These are phyloP conservation scores for Baccha elongata DNA, from an alignment of 2,888 invertebrate genomes.

Conservation along the genomic window DNA sequence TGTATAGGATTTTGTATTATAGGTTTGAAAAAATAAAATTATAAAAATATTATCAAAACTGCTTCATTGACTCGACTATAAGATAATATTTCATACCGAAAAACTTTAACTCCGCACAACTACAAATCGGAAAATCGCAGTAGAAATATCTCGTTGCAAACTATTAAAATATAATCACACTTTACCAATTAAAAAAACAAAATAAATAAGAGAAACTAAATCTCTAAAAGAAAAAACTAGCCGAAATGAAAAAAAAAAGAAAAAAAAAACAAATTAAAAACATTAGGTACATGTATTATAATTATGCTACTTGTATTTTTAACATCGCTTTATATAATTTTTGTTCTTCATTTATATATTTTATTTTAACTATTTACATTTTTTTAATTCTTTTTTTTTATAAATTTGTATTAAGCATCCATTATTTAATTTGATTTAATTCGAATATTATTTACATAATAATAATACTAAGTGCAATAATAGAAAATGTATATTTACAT, in stretches of 20 bases:
- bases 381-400: conserved; percentile 12
- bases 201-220: background rate
- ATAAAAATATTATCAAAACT: too few relatives aligned
- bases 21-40: too few relatives aligned
- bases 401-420: too few relatives aligned
- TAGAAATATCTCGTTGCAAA: too few relatives aligned
- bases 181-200: background rate
- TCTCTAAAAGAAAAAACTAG: background rate
- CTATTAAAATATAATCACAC: too few relatives aligned
- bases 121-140: too few relatives aligned
- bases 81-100: too few relatives aligned
- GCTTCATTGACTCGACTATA: too few relatives aligned
- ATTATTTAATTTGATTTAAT: background rate
- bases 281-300: conserved; percentile 69
- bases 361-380: conserved; percentile 53
- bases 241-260: background rate
- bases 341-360: conserved; percentile 30
- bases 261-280: conserved; percentile 39
- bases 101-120: too few relatives aligned
- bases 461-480: conserved; percentile 25
- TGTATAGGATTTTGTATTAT: too few relatives aligned
- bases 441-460: conserved; percentile 44
- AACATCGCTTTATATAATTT: conserved; percentile 32
- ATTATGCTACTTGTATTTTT: conserved; percentile 56
- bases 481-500: conserved; percentile 25